These are phyloP conservation scores for Oxyura jamaicensis DNA, from an alignment of 2,113 vertebrate genomes.

Conservation along the genomic window DNA sequence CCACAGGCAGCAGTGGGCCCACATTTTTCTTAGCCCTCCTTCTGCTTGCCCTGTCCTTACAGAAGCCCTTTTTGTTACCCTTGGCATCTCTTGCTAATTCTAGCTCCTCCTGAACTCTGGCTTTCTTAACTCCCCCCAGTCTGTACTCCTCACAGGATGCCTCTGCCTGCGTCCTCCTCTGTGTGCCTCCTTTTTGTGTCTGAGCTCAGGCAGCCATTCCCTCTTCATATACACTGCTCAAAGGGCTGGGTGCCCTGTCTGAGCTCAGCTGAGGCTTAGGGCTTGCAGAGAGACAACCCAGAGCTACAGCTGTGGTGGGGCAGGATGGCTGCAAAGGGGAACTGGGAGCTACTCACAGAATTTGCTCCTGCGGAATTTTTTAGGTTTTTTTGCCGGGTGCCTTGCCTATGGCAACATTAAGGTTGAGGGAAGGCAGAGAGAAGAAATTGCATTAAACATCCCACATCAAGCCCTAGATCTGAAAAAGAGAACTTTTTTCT, in stretches of 20 bases:
- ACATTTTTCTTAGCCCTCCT: background rate
- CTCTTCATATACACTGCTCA: background rate
- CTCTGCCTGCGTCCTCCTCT: background rate
- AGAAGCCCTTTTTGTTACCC: background rate
- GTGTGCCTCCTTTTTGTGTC: background rate
- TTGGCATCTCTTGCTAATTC: background rate
- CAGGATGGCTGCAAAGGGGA: background rate
- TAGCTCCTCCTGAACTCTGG: background rate
- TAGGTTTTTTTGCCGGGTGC: background rate
- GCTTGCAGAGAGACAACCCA: background rate
- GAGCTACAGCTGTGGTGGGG: background rate
- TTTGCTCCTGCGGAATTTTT: background rate
- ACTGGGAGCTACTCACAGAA: background rate
- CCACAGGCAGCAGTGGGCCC: background rate
- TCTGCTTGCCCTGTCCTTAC: background rate
- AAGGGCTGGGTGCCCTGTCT: background rate
- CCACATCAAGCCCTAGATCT: background rate
- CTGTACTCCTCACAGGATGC: background rate
- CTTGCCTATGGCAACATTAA: background rate
- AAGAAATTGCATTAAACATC: background rate
- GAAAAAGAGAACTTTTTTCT: background rate
- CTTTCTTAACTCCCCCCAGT: background rate
- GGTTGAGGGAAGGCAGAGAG: background rate
- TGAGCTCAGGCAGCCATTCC: background rate
- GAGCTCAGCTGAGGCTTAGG: background rate